Base-by-base conservation (phyloP, 1,140 invertebrate species). In the Eufriesea mexicana region DNA sequence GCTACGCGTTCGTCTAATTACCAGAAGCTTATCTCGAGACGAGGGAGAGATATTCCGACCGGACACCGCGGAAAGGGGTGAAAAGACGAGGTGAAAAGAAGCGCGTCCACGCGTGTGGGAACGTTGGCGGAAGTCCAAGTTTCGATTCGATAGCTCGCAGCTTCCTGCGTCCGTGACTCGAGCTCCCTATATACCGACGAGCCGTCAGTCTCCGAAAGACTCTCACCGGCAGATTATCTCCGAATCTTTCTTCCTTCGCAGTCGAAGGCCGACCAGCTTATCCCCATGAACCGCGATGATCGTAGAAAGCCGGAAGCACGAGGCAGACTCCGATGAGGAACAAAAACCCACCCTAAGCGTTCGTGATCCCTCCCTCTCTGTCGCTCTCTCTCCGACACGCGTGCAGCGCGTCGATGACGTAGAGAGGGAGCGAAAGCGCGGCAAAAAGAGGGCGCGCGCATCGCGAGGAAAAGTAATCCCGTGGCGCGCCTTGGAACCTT, bases 11-110 rank as follows among this genome's bases (percentile, higher is more conserved):
- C 35, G 35, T 35, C 61, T 14, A 18, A 49, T 49, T 12, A 12
- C 12, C 8, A 49, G 47, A 49, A 54, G 6, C 18, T 54, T 54
- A 16, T 18, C 6, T 5, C 16, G 54, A 7, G 18, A 79, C 75
- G 55, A 64, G 55, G 23, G 25, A 49, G 55, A 81, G 61, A 35
- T 70, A 82, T 86, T 79, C 79, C 74, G 71, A 51, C 28, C 86
- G 84, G 75, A 83, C n/a, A 25, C 55, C 23, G 25, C 5, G 6
- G 28, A 75, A 73, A 80, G 55, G 57, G 84, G 84, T 86, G 84
- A 79, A 87, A 87, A 84, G 80, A 86, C 73, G 35, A 35, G 35
- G 35, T 66, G 84, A 62, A 72, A 86, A 85, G 84, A 81, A 59
- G 47, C 51, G 54, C 47, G 25, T 62, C 8, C 54, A 64, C n/a